Evolutionary conservation across 2,113 vertebrate genomes (phyloP).

Genomic region (Tringa solitaria): DNA sequence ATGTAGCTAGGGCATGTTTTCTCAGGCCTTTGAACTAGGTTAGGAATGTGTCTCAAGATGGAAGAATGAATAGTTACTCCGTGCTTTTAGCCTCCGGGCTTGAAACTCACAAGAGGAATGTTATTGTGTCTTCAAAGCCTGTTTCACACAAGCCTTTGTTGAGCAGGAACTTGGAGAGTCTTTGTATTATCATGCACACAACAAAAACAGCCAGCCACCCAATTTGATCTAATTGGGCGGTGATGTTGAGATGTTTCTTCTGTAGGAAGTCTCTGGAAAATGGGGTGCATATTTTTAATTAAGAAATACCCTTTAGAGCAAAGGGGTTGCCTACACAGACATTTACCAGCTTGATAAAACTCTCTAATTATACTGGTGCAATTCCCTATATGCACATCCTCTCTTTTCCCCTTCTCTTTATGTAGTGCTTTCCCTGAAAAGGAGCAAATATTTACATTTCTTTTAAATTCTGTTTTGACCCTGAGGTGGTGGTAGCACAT

Average conservation of each 20-base stretch:
- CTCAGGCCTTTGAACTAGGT: slow-evolving; percentile 77
- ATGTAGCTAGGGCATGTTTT: slow-evolving; percentile 72
- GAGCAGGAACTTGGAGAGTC: slow-evolving; percentile 62
- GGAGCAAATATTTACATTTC: slow-evolving; percentile 29
- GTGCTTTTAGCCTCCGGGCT: slow-evolving; percentile 73
- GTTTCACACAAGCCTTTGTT: slow-evolving; percentile 66
- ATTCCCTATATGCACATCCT: not conserved
- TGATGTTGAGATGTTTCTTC: slow-evolving; percentile 10
- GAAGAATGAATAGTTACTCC: slow-evolving; percentile 76
- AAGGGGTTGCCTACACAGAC: not conserved
- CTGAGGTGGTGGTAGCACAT: not conserved
- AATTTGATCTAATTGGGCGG: slow-evolving; percentile 68
- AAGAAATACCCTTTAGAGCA: not conserved
- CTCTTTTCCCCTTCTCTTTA: not conserved
- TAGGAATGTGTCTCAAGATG: slow-evolving; percentile 78
- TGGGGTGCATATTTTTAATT: not conserved
- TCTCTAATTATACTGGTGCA: not conserved
- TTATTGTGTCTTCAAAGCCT: slow-evolving; percentile 78
- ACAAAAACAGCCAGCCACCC: slow-evolving; percentile 61
- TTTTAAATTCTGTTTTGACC: not conserved
- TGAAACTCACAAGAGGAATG: slow-evolving; percentile 75
- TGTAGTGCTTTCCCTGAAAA: not conserved
- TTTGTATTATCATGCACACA: slow-evolving; percentile 62
- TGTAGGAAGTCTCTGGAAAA: slow-evolving; percentile 21
- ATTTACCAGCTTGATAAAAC: not conserved